Percentiles rank a stretch among this genome's conserved stretches.
phyloP scores from a whole-genome alignment of 64 coral and sea anemone species.

The Stylophora pistillata region DNA sequence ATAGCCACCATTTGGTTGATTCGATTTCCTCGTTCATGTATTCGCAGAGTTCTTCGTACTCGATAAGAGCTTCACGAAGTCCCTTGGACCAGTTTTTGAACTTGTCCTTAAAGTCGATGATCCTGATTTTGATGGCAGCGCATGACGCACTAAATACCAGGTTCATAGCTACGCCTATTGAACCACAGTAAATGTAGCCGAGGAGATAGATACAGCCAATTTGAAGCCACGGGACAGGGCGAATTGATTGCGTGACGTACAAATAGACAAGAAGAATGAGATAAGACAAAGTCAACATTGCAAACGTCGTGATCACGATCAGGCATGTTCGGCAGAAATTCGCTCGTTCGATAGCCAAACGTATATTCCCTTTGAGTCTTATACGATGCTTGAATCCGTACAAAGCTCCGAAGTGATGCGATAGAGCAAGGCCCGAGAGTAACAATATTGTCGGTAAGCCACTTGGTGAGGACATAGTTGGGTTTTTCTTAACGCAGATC shows the following conservation, averaged over 20 bases:
- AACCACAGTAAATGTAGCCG: slow-evolving; percentile 28
- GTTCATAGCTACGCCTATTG: slow-evolving; percentile 25
- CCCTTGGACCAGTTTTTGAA: slow-evolving; percentile 23
- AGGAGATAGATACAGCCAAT: slow-evolving; percentile 32
- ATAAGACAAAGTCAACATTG: slow-evolving; percentile 23
- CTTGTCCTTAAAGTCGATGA: slow-evolving; percentile 26
- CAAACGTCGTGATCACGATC: slow-evolving; percentile 19
- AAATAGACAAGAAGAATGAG: slow-evolving; percentile 8
- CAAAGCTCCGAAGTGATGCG: slow-evolving; percentile 37
- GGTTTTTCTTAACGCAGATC: slow-evolving; percentile 31
- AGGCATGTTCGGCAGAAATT: slow-evolving; percentile 44
- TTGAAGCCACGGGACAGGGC: slow-evolving; percentile 28
- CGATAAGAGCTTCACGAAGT: neutral
- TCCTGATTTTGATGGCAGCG: slow-evolving; percentile 10
- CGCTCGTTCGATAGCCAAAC: slow-evolving; percentile 24
- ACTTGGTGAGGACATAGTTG: slow-evolving; percentile 40
- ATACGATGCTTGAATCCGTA: slow-evolving; percentile 15
- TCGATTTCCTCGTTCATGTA: slow-evolving; percentile 32
- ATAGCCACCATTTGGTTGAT: slow-evolving; percentile 50
- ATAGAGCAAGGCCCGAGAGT: slow-evolving; percentile 23
- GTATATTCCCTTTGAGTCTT: neutral
- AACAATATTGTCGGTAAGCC: slow-evolving; percentile 45
- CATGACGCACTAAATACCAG: slow-evolving; percentile 28
- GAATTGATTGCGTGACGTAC: slow-evolving; percentile 41
- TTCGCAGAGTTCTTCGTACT: slow-evolving; percentile 33